phyloP scores from a whole-genome alignment of 2,888 invertebrate genomes.

The Gastracanthus pulcherrimus region DNA sequence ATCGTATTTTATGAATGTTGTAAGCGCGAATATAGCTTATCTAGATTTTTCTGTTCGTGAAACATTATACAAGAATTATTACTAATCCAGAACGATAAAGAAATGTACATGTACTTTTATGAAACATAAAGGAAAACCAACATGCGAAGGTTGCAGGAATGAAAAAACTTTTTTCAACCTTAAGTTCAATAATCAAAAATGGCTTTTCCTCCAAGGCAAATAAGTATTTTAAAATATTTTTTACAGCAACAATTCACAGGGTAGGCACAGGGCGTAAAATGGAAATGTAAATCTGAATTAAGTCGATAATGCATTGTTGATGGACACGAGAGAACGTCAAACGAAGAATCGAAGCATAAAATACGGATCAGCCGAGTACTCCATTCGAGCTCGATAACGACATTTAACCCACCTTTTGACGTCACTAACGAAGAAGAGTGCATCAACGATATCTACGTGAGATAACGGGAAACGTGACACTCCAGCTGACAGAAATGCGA shows the following conservation, averaged over 20 bases:
- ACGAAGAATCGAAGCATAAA: constrained; percentile 16
- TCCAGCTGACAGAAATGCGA: constrained; percentile 1
- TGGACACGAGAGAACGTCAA: not conserved
- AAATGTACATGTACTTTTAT: not conserved
- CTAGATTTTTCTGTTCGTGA: not conserved
- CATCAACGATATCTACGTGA: constrained; percentile 20
- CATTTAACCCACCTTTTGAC: constrained; percentile 36
- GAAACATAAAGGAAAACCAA: too few relatives aligned
- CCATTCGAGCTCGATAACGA: constrained; percentile 21
- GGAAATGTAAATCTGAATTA: not conserved
- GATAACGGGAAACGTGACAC: constrained; percentile 31
- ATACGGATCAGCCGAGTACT: constrained; percentile 4
- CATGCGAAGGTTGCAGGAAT: too few relatives aligned
- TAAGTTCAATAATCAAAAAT: too few relatives aligned
- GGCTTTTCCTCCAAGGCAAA: too few relatives aligned
- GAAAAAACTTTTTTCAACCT: too few relatives aligned
- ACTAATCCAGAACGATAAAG: not conserved
- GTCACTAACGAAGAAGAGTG: constrained; percentile 32
- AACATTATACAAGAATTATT: not conserved
- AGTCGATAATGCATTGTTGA: not conserved
- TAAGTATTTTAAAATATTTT: too few relatives aligned
- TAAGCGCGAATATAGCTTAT: not conserved
- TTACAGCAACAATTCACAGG: too few relatives aligned
- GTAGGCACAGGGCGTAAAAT: not conserved
- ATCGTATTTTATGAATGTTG: not conserved